Evolutionary conservation across 2,888 invertebrate genomes (phyloP).

Genomic region (Drosophila percnosoma): DNA sequence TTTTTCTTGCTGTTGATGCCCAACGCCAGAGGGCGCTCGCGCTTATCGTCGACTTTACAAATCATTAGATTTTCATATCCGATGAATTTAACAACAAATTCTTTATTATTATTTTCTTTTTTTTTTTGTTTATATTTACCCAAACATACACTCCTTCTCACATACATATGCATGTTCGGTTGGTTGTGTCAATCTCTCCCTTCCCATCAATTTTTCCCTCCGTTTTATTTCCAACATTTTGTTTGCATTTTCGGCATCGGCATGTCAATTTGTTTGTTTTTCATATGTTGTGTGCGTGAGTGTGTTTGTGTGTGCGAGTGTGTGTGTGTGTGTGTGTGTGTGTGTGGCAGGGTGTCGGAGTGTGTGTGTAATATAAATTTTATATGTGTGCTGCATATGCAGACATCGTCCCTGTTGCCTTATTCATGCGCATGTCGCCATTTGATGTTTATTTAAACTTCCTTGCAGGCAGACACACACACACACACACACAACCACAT

Average conservation of each 20-base stretch:
- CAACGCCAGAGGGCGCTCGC: conserved; percentile 58
- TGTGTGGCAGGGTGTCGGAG: conserved; percentile 31
- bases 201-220: neutral
- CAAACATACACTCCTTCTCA: conserved; percentile 34
- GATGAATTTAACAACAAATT: conserved; percentile 78
- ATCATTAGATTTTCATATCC: conserved; percentile 83
- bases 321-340: neutral
- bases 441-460: conserved; percentile 79
- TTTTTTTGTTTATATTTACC: conserved; percentile 61
- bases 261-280: conserved; percentile 75
- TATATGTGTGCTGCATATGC: conserved; percentile 56
- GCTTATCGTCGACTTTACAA: conserved; percentile 82
- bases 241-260: conserved; percentile 69
- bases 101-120: conserved; percentile 45
- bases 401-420: conserved; percentile 55
- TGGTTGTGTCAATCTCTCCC: neutral
- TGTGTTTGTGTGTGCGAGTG: neutral
- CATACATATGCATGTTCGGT: neutral
- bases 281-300: conserved; percentile 47
- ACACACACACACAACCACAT: neutral
- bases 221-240: conserved; percentile 32
- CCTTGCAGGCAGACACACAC: conserved; percentile 52
- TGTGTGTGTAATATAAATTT: conserved; percentile 43
- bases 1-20: conserved; percentile 25
- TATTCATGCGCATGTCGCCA: conserved; percentile 68